Evolutionary conservation across 2,797 vertebrate species (phyloP).

Genomic region (Petrocephalus sullivani): DNA sequence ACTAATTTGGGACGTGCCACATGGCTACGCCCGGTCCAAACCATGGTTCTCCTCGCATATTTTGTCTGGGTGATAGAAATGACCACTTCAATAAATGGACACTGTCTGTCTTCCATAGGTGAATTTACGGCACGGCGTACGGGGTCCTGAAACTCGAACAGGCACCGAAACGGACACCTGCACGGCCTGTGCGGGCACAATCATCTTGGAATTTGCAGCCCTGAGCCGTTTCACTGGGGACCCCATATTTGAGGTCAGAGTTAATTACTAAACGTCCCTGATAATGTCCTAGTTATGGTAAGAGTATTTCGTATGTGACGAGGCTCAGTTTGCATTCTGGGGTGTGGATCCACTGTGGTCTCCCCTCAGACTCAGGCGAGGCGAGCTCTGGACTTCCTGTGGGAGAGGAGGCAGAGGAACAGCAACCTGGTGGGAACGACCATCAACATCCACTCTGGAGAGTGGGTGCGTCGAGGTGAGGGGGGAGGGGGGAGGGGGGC

Average conservation of each 20-base stretch:
- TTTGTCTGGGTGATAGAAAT: neutral
- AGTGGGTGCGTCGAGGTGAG: constrained; percentile 95
- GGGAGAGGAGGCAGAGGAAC: constrained; percentile 97
- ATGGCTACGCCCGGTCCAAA: neutral
- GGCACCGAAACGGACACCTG: constrained; percentile 97
- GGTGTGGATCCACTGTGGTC: neutral
- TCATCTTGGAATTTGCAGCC: constrained; percentile 97
- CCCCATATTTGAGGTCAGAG: constrained; percentile 86
- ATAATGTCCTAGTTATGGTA: neutral
- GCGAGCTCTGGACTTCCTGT: constrained; percentile 94
- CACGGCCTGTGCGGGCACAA: constrained; percentile 93
- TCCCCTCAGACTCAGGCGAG: constrained; percentile 78
- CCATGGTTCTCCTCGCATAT: neutral
- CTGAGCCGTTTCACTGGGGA: constrained; percentile 94
- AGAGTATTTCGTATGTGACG: neutral
- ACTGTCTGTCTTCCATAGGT: constrained; percentile 65
- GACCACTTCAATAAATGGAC: neutral
- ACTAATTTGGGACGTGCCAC: neutral
- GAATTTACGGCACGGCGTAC: constrained; percentile 88
- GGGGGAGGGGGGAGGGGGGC: neutral
- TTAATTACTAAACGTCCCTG: neutral
- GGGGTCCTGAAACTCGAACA: constrained; percentile 86
- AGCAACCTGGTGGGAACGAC: constrained; percentile 97
- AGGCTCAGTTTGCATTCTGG: neutral
- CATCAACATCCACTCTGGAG: constrained; percentile 97